Base-by-base conservation (phyloP, 2,888 invertebrate species). In the Microchrysa polita region DNA sequence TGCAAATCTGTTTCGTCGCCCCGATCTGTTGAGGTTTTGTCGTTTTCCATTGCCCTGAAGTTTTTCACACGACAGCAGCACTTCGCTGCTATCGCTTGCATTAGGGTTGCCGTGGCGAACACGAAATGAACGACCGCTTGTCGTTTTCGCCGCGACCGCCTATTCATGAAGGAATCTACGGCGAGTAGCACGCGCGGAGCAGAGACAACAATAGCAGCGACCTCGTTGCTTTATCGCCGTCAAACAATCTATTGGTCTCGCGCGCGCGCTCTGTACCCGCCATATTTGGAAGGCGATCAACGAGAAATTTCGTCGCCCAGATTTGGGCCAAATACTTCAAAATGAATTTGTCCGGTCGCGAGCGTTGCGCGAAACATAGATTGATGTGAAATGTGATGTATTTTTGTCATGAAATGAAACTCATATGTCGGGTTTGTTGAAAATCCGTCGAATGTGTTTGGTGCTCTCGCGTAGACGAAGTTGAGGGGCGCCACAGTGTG, bases 281-380 rank as follows among this genome's bases (percentile, higher is more conserved):
- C 76, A 76, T 76, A 75, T 76, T 76, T 75, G 76, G 69, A 74
- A 67, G 73, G 74, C 60, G 65, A 67, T 55, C 40, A 69, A 16
- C 69, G 69, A 74, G 75, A 75, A 75, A 75, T 71, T 67, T 67
- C 72, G 52, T 59, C 59, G 42, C 61, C 63, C 40, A 63, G 23
- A 27, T 60, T 44, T 44, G 18, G 63, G 44, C 18, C 42, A n/a
- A n/a, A 20, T 16, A 16, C 9, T 44, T 72, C 10, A 67, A 72
- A 67, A 67, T 74, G 65, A 16, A 9, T 42, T 63, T 63, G 42
- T 42, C 4, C 20, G 63, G 12, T 40, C 44, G 16, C 20, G n/a
- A n/a, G 63, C 18, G 40, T n/a, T 22, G 9, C 10, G 44, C 63
- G 63, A 14, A 12, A 14, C 2, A 10, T 10, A 63, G 23, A 16